Percentiles rank a stretch among this genome's conserved stretches.
phyloP scores from a whole-genome alignment of 1,140 invertebrate genomes.

The Steinernema feltiae region DNA sequence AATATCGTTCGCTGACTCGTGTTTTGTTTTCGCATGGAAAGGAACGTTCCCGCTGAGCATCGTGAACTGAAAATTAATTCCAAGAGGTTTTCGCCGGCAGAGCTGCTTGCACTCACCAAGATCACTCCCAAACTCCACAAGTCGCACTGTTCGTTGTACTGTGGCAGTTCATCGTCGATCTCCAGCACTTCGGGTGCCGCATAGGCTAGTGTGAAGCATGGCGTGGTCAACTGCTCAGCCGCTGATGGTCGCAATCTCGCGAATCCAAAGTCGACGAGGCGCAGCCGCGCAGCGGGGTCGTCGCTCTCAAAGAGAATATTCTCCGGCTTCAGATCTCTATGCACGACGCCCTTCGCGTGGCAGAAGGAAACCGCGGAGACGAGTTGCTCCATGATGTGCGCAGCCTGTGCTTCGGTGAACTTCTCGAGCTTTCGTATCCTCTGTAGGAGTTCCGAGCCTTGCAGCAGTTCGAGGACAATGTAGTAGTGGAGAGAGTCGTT shows the following conservation, averaged over 20 bases:
- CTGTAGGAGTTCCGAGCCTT: conserved; percentile 78
- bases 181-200: conserved; percentile 80
- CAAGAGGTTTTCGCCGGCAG: not conserved
- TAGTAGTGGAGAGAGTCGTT: conserved; percentile 67
- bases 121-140: conserved; percentile 86
- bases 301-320: conserved; percentile 71
- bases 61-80: conserved; percentile 66
- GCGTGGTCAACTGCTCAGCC: conserved; percentile 66
- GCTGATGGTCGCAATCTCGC: conserved; percentile 65
- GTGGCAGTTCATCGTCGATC: conserved; percentile 58
- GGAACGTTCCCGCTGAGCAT: conserved; percentile 78
- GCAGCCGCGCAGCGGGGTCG: conserved; percentile 67
- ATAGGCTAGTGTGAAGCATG: conserved; percentile 81
- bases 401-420: conserved; percentile 69
- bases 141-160: conserved; percentile 81
- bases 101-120: conserved; percentile 62
- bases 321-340: conserved; percentile 84
- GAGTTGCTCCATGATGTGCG: conserved; percentile 70
- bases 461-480: conserved; percentile 66
- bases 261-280: conserved; percentile 85
- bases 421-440: conserved; percentile 65
- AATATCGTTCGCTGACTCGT: conserved; percentile 69
- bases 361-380: conserved; percentile 75
- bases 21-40: conserved; percentile 68
- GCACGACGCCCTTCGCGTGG: conserved; percentile 73